Evolutionary conservation across 2,797 vertebrate species (phyloP).

Genomic region (Hylomyscus alleni): DNA sequence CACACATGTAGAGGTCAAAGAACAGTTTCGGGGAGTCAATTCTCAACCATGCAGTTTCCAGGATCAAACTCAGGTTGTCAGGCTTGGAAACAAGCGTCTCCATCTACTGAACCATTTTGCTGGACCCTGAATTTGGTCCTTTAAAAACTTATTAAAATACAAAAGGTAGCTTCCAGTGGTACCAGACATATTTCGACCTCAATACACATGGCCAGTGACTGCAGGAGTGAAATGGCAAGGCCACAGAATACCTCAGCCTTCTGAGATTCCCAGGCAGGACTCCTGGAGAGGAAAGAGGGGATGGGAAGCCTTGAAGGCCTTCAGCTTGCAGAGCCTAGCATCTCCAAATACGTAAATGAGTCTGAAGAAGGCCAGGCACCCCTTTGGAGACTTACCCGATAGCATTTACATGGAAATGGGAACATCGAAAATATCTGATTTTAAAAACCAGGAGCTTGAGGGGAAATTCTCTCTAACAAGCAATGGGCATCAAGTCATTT

Average conservation of each 20-base stretch:
- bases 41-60: not conserved
- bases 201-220: not conserved
- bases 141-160: not conserved
- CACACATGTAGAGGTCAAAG: not conserved
- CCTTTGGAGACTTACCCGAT: not conserved
- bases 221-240: fast-evolving
- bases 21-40: not conserved
- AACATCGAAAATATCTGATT: not conserved
- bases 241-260: not conserved
- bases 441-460: not conserved
- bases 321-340: not conserved
- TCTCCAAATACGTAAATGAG: fast-evolving
- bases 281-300: too few relatives aligned
- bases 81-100: not conserved
- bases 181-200: not conserved
- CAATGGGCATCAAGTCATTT: not conserved
- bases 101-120: not conserved
- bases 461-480: not conserved
- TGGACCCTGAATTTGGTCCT: not conserved
- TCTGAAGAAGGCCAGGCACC: not conserved
- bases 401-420: not conserved
- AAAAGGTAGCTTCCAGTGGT: not conserved
- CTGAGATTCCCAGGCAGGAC: not conserved
- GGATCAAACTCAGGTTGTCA: not conserved
- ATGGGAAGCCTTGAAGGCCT: not conserved